Evolutionary conservation across 2,113 vertebrate species (phyloP), one percentile per base, ranked within the genome.

Genomic region (Heterocephalus glaber): DNA sequence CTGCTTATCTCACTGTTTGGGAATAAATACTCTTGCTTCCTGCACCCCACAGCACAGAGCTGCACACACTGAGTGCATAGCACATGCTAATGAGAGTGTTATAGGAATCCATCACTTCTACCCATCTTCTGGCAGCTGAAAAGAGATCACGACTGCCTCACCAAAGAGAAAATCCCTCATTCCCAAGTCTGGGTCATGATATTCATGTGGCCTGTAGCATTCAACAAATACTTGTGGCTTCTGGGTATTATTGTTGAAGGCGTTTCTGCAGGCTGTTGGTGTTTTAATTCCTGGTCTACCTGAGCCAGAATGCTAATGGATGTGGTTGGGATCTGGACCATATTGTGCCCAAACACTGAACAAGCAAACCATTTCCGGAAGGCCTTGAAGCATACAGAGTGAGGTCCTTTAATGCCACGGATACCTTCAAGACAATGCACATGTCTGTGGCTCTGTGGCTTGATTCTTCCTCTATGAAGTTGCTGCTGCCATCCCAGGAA

Each of bases 321-420:
- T 28, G 13, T 38, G 91, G 24, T 38, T 61, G 70, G 70, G 58
- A 47, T 61, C 70, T 49, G 65, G 72, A 30, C 58, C 38, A 1
- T 2, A 14, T 14, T 35, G 16, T 47, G 44, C 19, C 80, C 28
- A n/a, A 3, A 5, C 33, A 2, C 35, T 1, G 0, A 16, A 58
- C 80, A 85, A 84, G 33, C 26, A 2, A 68, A 44, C 8, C 12
- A 22, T n/a, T 38, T 72, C 26, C 13, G 38, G 63, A 54, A 30
- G 38, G 58, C 56, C 16, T n/a, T 52, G 33, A 7, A 79, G 44
- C 52, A 14, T 63, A 14, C 2, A 3, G 14, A 41, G 33, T 4
- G 7, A 81, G 65, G 9, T 1, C 17, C 14, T 26, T 61, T 6
- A 6, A 3, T 35, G 41, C 60, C 14, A 14, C 1, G 19, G 41